A percentile compares a stretch with the other conserved stretches of the same genome.
Evolutionary conservation across 1,140 invertebrate genomes (phyloP).

Genomic region (Euura lappo): DNA sequence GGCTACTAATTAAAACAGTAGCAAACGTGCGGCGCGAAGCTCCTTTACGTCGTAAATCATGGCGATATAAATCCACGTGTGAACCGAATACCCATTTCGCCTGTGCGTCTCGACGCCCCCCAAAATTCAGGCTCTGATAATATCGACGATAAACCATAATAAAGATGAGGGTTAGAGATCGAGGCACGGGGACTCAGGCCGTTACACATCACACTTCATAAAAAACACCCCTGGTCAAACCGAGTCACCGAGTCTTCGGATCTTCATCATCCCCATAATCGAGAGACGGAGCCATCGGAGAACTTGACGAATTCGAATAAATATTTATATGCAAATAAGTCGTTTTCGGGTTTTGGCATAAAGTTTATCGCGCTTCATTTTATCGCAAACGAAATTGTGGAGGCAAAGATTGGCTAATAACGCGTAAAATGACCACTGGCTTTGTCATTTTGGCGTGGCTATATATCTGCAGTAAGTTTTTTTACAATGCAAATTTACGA

Average conservation of each 20-base stretch:
- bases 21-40: constrained; percentile 18
- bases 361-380: too few species aligned
- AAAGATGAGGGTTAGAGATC: neutral
- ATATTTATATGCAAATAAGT: too few species aligned
- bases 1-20: constrained; percentile 36
- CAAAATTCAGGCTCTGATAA: neutral
- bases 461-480: neutral
- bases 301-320: too few species aligned
- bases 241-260: too few species aligned
- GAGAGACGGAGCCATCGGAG: too few species aligned
- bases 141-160: neutral
- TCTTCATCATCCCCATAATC: too few species aligned
- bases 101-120: too few species aligned
- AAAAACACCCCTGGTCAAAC: too few species aligned
- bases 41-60: constrained; percentile 35
- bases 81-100: neutral
- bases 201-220: neutral
- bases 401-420: neutral
- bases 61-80: constrained; percentile 26
- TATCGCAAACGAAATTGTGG: too few species aligned
- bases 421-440: neutral
- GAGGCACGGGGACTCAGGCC: neutral
- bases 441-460: neutral
- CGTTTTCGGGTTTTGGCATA: too few species aligned
- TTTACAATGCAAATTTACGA: neutral